Percentiles rank a stretch among this genome's conserved stretches.
Conservation (phyloP, 2,113 vertebrate genomes). For the Lepus timidus region DNA sequence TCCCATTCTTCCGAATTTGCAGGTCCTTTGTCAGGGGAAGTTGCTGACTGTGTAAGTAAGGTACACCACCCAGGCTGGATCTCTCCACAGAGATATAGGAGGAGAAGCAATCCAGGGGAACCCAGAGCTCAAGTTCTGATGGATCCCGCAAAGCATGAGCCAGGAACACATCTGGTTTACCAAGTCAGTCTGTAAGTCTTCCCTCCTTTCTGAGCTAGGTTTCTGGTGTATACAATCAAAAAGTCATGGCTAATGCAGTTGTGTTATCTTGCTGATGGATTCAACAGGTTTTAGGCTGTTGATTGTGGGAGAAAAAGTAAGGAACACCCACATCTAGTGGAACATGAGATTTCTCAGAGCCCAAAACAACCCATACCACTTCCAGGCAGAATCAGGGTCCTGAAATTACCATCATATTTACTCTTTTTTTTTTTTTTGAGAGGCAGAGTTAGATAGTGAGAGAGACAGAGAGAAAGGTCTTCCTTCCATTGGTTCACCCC, state of each 20-base stretch:
- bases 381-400: background rate
- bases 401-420: background rate
- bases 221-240: background rate
- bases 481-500: no score
- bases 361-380: background rate
- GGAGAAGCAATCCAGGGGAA: background rate
- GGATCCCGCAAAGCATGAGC: background rate
- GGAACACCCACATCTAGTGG: background rate
- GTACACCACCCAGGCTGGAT: no score
- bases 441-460: no score
- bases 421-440: background rate
- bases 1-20: conserved; percentile 16
- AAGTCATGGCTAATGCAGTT: background rate
- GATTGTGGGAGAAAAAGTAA: background rate
- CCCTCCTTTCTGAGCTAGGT: background rate
- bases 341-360: background rate
- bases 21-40: background rate
- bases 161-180: background rate
- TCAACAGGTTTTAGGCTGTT: background rate
- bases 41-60: background rate
- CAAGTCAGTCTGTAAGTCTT: background rate
- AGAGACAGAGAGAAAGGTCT: no score
- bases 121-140: background rate
- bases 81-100: background rate
- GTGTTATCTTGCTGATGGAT: background rate